Evolutionary conservation across 2,888 invertebrate genomes (phyloP).

Genomic region (Limenitis camilla): DNA sequence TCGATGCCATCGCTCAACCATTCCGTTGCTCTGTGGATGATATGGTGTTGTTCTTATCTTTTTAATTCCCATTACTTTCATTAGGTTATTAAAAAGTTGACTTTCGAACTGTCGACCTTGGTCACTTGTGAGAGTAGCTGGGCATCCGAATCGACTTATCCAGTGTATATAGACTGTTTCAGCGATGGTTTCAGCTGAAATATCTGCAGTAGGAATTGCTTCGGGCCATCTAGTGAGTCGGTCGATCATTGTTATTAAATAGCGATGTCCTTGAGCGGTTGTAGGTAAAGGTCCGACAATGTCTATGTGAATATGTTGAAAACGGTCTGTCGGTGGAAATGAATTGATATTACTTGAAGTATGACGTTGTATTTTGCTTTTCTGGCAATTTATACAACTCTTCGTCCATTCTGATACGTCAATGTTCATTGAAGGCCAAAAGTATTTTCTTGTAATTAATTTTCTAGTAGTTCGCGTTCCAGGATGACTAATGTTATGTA

Average conservation of each 20-base stretch:
- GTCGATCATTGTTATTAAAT: conserved; percentile 25
- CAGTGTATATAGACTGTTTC: conserved; percentile 20
- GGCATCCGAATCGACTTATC: conserved; percentile 20
- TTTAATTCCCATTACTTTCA: conserved; percentile 19
- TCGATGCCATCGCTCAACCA: conserved; percentile 26
- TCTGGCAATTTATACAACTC: conserved; percentile 11
- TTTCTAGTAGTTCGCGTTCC: background rate
- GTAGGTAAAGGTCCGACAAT: conserved; percentile 18
- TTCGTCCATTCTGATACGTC: conserved; percentile 7
- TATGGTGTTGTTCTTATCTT: conserved; percentile 23
- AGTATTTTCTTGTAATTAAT: background rate
- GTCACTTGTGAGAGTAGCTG: conserved; percentile 9
- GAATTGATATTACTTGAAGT: conserved; percentile 4
- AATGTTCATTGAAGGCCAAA: conserved; percentile 9
- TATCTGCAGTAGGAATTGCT: conserved; percentile 25
- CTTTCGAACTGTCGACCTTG: conserved; percentile 30
- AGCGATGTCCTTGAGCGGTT: conserved; percentile 20
- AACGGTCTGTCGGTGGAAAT: conserved; percentile 13
- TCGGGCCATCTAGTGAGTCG: conserved; percentile 26
- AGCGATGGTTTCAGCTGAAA: conserved; percentile 27
- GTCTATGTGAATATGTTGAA: conserved; percentile 25
- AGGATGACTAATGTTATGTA: background rate
- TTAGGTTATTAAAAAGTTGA: conserved; percentile 29
- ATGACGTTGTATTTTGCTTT: conserved; percentile 16
- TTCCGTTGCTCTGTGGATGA: conserved; percentile 27